phyloP scores from a whole-genome alignment of 1,140 invertebrate genomes.

The Hylaeus anthracinus region DNA sequence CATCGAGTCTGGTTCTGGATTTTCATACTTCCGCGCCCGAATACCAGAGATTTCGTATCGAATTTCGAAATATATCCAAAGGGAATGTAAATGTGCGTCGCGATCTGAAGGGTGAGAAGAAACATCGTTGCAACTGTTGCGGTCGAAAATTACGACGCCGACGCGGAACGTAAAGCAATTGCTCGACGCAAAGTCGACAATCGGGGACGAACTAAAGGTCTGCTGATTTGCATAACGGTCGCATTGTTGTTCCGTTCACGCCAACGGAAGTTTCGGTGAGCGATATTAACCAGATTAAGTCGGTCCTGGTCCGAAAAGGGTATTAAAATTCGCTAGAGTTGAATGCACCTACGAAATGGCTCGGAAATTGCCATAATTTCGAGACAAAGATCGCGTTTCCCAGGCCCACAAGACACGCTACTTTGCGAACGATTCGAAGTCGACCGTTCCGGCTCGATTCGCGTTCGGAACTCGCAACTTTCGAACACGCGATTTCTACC shows the following conservation, averaged over 20 bases:
- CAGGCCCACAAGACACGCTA: conserved; percentile 23
- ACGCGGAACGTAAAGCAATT: not conserved
- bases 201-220: not conserved
- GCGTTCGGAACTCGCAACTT: not conserved
- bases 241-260: too few species aligned
- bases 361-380: conserved; percentile 6
- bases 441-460: not conserved
- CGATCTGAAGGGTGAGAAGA: too few species aligned
- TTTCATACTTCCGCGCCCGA: too few species aligned
- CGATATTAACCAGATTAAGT: not conserved
- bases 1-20: too few species aligned
- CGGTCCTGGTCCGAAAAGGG: not conserved
- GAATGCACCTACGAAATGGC: too few species aligned
- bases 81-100: too few species aligned
- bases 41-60: too few species aligned
- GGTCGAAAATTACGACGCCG: not conserved
- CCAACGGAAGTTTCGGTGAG: too few species aligned
- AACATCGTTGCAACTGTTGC: not conserved
- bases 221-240: conserved; percentile 23
- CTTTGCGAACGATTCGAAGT: conserved; percentile 12
- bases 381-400: not conserved
- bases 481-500: too few species aligned
- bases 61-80: too few species aligned
- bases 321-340: conserved; percentile 1
- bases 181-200: not conserved